These are phyloP conservation scores for Hofmannophila pseudospretella DNA, from an alignment of 2,888 invertebrate species.

Conservation along the genomic window DNA sequence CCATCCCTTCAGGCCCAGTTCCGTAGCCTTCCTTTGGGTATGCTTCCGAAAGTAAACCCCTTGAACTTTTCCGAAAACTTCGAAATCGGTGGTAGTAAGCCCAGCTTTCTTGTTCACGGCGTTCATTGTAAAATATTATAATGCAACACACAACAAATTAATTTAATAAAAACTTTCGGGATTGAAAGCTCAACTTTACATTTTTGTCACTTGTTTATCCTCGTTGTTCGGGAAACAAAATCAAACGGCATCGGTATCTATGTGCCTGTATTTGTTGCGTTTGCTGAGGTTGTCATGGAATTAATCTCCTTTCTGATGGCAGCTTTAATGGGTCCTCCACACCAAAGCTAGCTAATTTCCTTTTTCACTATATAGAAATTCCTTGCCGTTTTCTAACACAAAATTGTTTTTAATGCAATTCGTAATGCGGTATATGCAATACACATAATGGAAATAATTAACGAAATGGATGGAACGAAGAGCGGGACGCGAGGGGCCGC, in stretches of 20 bases:
- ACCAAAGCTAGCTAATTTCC: too few species aligned
- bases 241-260: slow-evolving; percentile 8
- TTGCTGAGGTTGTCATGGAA: slow-evolving; percentile 32
- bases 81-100: slow-evolving; percentile 65
- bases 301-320: too few species aligned
- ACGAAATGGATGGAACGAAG: too few species aligned
- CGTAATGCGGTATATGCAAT: too few species aligned
- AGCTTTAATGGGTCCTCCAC: too few species aligned
- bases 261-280: slow-evolving; percentile 14
- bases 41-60: slow-evolving; percentile 78
- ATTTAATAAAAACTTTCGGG: background rate
- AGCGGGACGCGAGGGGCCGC: too few species aligned
- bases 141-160: background rate
- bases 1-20: slow-evolving; percentile 83
- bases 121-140: slow-evolving; percentile 1
- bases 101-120: slow-evolving; percentile 30
- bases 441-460: too few species aligned
- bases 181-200: slow-evolving; percentile 1
- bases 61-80: slow-evolving; percentile 80
- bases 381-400: too few species aligned
- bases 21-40: slow-evolving; percentile 80
- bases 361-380: too few species aligned
- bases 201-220: slow-evolving; percentile 24
- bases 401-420: too few species aligned
- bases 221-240: slow-evolving; percentile 35